phyloP scores from a whole-genome alignment of 2,797 vertebrate genomes.

The Muscicapa comitata region DNA sequence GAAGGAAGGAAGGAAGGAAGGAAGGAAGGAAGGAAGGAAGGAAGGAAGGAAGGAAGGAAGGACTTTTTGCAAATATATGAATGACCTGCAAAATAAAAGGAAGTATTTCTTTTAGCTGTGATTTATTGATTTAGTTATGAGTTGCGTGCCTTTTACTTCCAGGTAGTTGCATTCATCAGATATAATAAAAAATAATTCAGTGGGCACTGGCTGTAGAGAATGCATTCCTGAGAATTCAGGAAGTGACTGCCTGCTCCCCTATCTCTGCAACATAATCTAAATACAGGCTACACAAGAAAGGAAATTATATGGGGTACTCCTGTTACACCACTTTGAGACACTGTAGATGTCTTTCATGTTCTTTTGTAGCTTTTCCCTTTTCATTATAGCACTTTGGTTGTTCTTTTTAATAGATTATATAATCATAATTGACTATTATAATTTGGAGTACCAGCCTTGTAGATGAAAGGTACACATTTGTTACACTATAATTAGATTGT shows the following conservation, averaged over 20 bases:
- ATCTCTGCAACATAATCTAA: not conserved
- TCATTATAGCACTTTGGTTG: slow-evolving; percentile 27
- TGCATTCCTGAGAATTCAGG: not conserved
- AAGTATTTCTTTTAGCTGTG: not conserved
- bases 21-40: not conserved
- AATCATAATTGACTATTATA: slow-evolving; percentile 57
- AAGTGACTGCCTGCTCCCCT: not conserved
- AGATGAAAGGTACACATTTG: slow-evolving; percentile 65
- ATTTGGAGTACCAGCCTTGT: slow-evolving; percentile 29
- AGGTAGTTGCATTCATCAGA: not conserved
- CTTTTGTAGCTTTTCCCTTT: slow-evolving; percentile 28
- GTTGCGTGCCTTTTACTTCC: not conserved
- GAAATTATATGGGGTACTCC: not conserved
- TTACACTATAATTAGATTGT: slow-evolving; percentile 64
- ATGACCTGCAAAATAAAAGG: not conserved
- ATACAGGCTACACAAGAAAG: not conserved
- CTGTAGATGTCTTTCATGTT: slow-evolving; percentile 25
- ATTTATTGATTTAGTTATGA: not conserved
- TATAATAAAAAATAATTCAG: not conserved
- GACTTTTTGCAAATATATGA: not conserved
- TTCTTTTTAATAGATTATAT: slow-evolving; percentile 48
- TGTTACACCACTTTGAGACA: not conserved
- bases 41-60: not conserved
- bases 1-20: too few relatives aligned
- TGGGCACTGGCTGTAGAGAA: not conserved